Percentiles rank a stretch among this genome's conserved stretches.
phyloP scores from a whole-genome alignment of 2,113 vertebrate species.

The Hyperoodon ampullatus region DNA sequence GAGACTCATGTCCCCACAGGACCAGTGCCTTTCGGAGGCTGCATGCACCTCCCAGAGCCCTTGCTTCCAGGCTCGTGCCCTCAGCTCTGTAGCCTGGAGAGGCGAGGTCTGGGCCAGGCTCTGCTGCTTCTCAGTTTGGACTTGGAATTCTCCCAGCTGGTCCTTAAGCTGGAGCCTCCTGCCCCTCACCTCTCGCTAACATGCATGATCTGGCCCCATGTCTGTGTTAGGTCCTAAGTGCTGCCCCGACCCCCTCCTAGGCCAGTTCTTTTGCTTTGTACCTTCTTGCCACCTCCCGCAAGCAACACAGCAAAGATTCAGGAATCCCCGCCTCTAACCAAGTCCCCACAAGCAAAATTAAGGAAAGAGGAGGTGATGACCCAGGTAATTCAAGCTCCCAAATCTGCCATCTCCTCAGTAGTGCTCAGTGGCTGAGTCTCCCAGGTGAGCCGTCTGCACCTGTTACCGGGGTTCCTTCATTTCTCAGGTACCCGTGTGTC shows the following conservation, averaged over 20 bases:
- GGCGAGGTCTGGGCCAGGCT: neutral
- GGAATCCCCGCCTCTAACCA: neutral
- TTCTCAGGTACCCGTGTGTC: neutral
- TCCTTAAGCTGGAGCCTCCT: neutral
- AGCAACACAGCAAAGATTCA: neutral
- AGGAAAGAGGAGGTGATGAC: neutral
- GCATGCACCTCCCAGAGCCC: rapidly evolving
- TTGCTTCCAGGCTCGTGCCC: neutral
- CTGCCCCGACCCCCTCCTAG: neutral
- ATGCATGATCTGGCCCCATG: neutral
- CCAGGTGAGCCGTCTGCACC: neutral
- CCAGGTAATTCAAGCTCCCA: neutral
- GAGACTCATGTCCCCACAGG: neutral
- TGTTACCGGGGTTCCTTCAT: rapidly evolving
- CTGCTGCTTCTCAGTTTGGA: neutral
- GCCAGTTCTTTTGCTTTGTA: neutral
- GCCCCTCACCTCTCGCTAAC: rapidly evolving
- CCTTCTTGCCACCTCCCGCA: neutral
- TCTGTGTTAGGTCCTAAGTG: neutral
- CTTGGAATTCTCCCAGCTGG: neutral
- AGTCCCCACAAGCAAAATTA: neutral
- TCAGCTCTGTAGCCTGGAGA: neutral
- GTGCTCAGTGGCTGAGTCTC: neutral
- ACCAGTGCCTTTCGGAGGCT: neutral
- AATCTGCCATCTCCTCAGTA: neutral